A percentile compares a stretch with the other conserved stretches of the same genome.
Evolutionary conservation across 2,888 invertebrate genomes (phyloP).

Genomic region (Brachycybe producta): DNA sequence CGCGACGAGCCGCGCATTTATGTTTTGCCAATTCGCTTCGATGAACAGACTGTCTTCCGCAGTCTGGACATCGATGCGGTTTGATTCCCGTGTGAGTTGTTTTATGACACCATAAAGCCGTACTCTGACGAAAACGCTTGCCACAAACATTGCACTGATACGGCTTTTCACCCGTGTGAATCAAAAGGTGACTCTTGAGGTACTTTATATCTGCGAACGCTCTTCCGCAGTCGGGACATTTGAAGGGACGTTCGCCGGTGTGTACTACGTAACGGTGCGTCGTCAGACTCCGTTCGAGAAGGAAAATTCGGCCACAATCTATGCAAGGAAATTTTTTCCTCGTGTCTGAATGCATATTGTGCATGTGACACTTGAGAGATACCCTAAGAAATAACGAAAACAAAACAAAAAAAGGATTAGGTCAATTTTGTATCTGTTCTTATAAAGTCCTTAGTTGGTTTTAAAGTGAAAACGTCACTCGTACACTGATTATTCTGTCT

Average conservation of each 20-base stretch:
- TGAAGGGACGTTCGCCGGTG: conserved; percentile 15
- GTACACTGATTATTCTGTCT: no score
- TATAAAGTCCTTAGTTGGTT: no score
- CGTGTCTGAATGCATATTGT: conserved; percentile 14
- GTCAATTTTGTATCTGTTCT: no score
- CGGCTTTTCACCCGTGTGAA: conserved; percentile 15
- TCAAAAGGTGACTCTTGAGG: conserved; percentile 15
- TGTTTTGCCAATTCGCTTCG: conserved; percentile 14
- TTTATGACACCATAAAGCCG: conserved; percentile 15
- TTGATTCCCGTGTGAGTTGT: conserved; percentile 15
- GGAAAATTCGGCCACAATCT: conserved; percentile 14
- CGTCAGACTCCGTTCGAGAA: conserved; percentile 14
- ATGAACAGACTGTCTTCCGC: conserved; percentile 15
- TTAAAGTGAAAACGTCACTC: neutral
- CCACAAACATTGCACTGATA: conserved; percentile 17
- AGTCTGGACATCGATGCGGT: conserved; percentile 14
- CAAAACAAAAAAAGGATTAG: neutral
- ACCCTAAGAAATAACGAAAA: conserved; percentile 6
- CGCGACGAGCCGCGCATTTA: conserved; percentile 14
- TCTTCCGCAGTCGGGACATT: conserved; percentile 13
- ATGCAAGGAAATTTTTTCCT: conserved; percentile 13
- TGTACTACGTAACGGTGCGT: conserved; percentile 16
- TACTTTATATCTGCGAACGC: conserved; percentile 15
- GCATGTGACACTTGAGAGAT: conserved; percentile 16
- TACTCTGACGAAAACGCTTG: conserved; percentile 14